Conservation (phyloP, 2,113 vertebrate species). For the Eclectus roratus region DNA sequence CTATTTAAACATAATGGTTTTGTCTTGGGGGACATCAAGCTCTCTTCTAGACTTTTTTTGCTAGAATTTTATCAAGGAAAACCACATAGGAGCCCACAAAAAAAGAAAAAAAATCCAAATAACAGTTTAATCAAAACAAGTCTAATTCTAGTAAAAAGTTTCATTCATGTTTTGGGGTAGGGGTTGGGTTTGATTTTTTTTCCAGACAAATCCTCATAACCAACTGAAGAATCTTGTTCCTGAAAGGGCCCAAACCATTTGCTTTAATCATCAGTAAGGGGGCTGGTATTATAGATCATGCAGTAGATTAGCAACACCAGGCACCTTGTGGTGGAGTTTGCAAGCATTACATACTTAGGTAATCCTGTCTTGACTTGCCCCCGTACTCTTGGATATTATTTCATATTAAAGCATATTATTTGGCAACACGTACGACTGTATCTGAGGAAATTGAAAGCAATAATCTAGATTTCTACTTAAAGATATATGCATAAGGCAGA, state of each 20-base stretch:
- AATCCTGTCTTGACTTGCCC: neutral
- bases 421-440: rapidly evolving
- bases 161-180: rapidly evolving
- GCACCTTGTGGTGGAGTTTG: rapidly evolving
- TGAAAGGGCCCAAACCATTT: neutral
- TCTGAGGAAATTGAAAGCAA: rapidly evolving
- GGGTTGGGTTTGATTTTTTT: neutral
- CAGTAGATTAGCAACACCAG: neutral
- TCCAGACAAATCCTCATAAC: neutral
- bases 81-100: neutral
- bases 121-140: neutral
- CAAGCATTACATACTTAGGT: rapidly evolving
- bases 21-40: neutral
- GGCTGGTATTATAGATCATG: neutral
- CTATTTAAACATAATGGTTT: neutral
- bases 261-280: neutral
- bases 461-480: rapidly evolving
- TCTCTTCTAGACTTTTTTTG: neutral
- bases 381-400: neutral
- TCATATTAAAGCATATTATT: rapidly evolving
- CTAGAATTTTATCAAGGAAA: neutral
- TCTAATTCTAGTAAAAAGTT: neutral
- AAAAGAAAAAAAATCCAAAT: neutral
- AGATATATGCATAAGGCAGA: neutral
- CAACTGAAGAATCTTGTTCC: neutral